Evolutionary conservation across 2,888 invertebrate species (phyloP), one percentile per base, ranked within the genome.

Genomic region (Darwinula stevensoni): DNA sequence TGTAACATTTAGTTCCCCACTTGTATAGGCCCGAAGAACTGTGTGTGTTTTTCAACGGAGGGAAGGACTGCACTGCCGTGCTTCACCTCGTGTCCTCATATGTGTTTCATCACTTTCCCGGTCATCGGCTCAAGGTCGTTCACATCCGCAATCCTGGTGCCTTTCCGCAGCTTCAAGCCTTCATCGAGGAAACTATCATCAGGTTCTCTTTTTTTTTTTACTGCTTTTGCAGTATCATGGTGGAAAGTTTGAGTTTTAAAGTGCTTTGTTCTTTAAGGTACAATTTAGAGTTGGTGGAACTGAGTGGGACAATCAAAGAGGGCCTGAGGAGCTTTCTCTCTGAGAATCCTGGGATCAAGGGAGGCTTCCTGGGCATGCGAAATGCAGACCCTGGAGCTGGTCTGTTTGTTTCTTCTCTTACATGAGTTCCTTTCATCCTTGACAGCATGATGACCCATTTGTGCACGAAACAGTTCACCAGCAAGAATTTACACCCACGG

Each of bases 41-140:
- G 12, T 80, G 82, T 44, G 48, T 97, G 17, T 74, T 84, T 16
- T 97, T 94, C 52, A 97, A 97, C 48, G 97, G 97, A 3, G 97
- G 97, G 2, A 97, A 97, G 56, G 97, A 97, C 54, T 94, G 94
- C 48, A 91, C 91, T 1, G 80, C 72, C 0, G 58, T 94, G 11
- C 55, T 97, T 22, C 72, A 80, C 49, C 49, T 82, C 37, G 52
- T 58, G 9, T 51, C 61, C 39, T 54, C 59, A 2, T 55, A 64
- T 9, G 44, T 59, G 15, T 43, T 38, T 6, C 39, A 22, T 22
- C 31, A 34, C 4, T 29, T 34, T 29, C 37, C 31, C 6, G 11
- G 5, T 16, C n/a, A 28, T 11, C 51, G 51, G 36, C 52, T 72
- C 2, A 58, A 66, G 43, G 66, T 73, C 26, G 55, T 88, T 17